Percentiles rank a stretch among this genome's conserved stretches.
Conservation (phyloP, 2,888 invertebrate species). For the Phyllotreta striolata region DNA sequence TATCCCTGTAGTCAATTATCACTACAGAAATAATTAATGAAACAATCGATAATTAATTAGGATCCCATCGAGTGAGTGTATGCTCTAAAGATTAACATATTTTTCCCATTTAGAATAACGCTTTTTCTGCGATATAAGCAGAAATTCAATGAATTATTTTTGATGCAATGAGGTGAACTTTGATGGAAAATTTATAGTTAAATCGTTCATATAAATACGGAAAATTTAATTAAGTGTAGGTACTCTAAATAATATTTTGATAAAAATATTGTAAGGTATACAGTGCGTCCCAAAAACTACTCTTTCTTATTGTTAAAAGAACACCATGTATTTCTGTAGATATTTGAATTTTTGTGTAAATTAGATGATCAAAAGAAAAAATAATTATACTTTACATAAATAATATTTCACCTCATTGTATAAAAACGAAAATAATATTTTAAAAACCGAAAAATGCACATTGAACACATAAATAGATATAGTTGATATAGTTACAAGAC, state of each 20-base stretch:
- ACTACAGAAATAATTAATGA: too few relatives aligned
- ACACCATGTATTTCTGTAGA: too few relatives aligned
- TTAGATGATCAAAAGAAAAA: slow-evolving; percentile 31
- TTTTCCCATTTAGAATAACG: slow-evolving; percentile 57
- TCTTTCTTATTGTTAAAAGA: too few relatives aligned
- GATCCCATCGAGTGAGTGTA: background rate
- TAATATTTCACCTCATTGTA: too few relatives aligned
- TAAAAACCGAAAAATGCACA: slow-evolving; percentile 44
- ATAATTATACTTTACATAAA: slow-evolving; percentile 33
- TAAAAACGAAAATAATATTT: background rate
- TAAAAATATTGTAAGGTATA: slow-evolving; percentile 12
- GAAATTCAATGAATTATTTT: slow-evolving; percentile 33
- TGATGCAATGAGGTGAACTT: too few relatives aligned
- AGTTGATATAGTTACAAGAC: slow-evolving; percentile 17
- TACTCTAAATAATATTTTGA: too few relatives aligned
- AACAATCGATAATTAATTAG: background rate
- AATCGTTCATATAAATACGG: too few relatives aligned
- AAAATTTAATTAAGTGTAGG: too few relatives aligned
- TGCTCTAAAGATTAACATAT: slow-evolving; percentile 47
- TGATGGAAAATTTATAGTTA: too few relatives aligned
- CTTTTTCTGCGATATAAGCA: slow-evolving; percentile 49
- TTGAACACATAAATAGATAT: slow-evolving; percentile 45
- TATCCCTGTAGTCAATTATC: too few relatives aligned
- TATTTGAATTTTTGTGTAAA: too few relatives aligned
- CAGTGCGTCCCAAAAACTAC: too few relatives aligned